Evolutionary conservation across 2,888 invertebrate species (phyloP), one percentile per base, ranked within the genome.

Genomic region (Shargacucullia verbasci): DNA sequence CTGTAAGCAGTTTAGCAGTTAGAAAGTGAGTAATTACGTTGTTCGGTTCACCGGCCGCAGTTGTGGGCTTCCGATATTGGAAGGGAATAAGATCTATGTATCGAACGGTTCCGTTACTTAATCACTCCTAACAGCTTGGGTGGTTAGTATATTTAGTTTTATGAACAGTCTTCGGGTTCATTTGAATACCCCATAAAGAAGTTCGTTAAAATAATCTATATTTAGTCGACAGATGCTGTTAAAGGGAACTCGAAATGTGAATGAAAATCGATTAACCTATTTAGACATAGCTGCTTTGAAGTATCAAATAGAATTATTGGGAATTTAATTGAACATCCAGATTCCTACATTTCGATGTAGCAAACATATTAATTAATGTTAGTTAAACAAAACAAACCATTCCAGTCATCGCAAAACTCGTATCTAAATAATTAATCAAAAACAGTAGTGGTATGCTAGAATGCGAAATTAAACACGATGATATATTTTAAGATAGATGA

Each of bases 101-200:
- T 73, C 54, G 59, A 62, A 73, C 50, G 53, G 39, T 61, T 61
- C 29, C 47, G 50, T 73, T 73, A 73, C 73, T 78, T 66, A 74
- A 76, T 78, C 65, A 76, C 63, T 69, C 61, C 38, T 62, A 73
- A 78, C 70, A 65, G 62, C 66, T 65, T 76, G 74, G 74, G 69
- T 65, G 78, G 76, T 71, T 29, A 9, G 67, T 82, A 85, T 82
- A 83, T 88, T 82, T 84, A 83, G 82, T 78, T 87, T 87, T 84
- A 85, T 70, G 79, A 75, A 74, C 72, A 65, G 68, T 74, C 55
- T 55, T 73, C 60, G 59, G 58, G 65, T 71, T 70, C 65, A 68
- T 78, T 82, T 81, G 73, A 82, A 79, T 79, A 77, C 73, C 73
- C 73, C 82, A 78, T 86, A 84, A 86, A 84, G 69, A 73, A 79